Conservation (phyloP, 2,888 invertebrate genomes). For the Fragum sueziense region DNA sequence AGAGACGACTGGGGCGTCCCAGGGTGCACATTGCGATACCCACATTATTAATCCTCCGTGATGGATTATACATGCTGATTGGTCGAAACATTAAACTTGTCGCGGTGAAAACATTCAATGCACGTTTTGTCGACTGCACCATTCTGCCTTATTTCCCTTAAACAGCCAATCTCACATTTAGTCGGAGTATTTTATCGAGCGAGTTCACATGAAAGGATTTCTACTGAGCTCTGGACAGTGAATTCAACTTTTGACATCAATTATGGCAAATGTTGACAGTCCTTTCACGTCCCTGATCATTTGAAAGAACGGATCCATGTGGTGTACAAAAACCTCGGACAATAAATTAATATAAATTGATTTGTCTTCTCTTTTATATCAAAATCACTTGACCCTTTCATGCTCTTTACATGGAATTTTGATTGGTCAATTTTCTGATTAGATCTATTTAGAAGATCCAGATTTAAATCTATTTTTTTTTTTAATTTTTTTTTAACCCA, state of each 20-base stretch:
- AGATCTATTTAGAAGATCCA: too few relatives aligned
- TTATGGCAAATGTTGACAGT: conserved; percentile 28
- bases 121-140: conserved; percentile 42
- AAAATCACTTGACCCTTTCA: background rate
- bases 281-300: background rate
- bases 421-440: too few relatives aligned
- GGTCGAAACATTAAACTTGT: conserved; percentile 43
- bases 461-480: too few relatives aligned
- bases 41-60: conserved; percentile 48
- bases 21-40: conserved; percentile 27
- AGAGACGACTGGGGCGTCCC: conserved; percentile 30
- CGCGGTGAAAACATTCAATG: conserved; percentile 20
- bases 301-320: background rate
- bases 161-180: conserved; percentile 33
- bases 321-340: conserved; percentile 6
- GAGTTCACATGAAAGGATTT: conserved; percentile 36
- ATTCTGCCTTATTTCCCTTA: conserved; percentile 32
- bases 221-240: conserved; percentile 23
- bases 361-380: background rate
- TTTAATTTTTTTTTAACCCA: too few relatives aligned
- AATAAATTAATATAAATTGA: conserved; percentile 4
- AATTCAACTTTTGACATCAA: conserved; percentile 53
- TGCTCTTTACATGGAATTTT: too few relatives aligned
- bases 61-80: conserved; percentile 53
- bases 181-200: conserved; percentile 38